Evolutionary conservation across 2,797 vertebrate genomes (phyloP).

Genomic region (Harpagifer antarcticus): DNA sequence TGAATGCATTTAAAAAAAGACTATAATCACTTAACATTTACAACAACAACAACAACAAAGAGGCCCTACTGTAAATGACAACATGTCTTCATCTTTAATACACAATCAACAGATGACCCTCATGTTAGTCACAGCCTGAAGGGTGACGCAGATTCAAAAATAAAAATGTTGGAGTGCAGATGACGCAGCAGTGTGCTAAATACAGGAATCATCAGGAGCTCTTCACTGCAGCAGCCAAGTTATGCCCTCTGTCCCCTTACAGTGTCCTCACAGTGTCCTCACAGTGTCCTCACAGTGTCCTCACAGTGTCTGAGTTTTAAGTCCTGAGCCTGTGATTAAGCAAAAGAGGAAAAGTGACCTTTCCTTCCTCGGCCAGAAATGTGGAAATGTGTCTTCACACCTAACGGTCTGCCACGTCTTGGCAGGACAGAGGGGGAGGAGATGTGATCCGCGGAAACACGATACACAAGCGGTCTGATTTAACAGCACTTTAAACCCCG

Average conservation of each 20-base stretch:
- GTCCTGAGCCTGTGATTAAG: conserved; percentile 15
- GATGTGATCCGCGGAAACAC: conserved; percentile 82
- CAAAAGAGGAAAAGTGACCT: conserved; percentile 43
- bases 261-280: conserved; percentile 8
- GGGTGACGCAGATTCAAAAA: conserved; percentile 46
- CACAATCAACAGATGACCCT: background rate
- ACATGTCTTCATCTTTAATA: background rate
- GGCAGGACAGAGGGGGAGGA: conserved; percentile 68
- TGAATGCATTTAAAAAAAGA: background rate
- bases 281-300: background rate
- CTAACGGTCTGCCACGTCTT: conserved; percentile 77
- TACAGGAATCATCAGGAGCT: conserved; percentile 31
- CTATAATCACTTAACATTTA: background rate
- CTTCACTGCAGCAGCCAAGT: conserved; percentile 15
- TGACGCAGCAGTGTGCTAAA: conserved; percentile 50
- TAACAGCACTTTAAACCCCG: conserved; percentile 79
- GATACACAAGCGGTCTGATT: conserved; percentile 76
- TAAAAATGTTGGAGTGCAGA: conserved; percentile 18
- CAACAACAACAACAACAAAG: background rate
- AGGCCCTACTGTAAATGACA: background rate
- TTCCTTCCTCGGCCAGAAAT: conserved; percentile 60
- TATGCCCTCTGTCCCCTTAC: conserved; percentile 1
- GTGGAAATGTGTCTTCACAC: conserved; percentile 80
- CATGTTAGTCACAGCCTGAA: conserved; percentile 37
- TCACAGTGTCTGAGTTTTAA: background rate